A percentile compares a stretch with the other conserved stretches of the same genome.
Conservation (phyloP, 2,888 invertebrate species). For the Tetheella fluctuosa region DNA sequence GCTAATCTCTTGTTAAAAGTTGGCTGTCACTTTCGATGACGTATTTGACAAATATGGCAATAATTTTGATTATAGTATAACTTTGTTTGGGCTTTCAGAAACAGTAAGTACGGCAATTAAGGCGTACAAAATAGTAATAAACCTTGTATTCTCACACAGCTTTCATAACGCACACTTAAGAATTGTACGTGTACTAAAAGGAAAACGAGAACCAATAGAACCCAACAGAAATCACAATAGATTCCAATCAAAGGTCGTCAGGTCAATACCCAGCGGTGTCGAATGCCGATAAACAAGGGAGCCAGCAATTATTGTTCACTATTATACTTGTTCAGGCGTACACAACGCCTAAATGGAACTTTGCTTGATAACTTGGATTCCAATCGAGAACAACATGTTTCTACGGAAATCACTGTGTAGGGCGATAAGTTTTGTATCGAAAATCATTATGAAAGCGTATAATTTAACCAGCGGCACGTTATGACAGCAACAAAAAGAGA, state of each 20-base stretch:
- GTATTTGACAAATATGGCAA: too few relatives aligned
- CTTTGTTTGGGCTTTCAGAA: too few relatives aligned
- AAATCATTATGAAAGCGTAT: neutral
- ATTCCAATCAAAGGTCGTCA: constrained; percentile 1
- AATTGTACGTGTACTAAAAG: neutral
- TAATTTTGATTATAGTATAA: too few relatives aligned
- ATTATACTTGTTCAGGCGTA: neutral
- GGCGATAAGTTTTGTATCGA: constrained; percentile 1
- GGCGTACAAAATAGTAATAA: too few relatives aligned
- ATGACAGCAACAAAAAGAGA: too few relatives aligned
- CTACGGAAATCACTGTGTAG: neutral
- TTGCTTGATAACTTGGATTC: constrained; percentile 1
- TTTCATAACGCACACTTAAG: neutral
- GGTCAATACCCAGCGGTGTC: neutral
- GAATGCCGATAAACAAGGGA: neutral
- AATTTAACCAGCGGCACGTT: too few relatives aligned
- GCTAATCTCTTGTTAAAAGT: too few relatives aligned
- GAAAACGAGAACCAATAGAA: neutral
- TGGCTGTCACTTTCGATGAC: too few relatives aligned
- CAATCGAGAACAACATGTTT: neutral
- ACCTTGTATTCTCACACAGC: neutral
- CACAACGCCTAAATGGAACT: neutral
- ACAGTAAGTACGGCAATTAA: too few relatives aligned
- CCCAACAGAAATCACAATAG: neutral
- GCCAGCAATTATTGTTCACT: constrained; percentile 17